Conservation (phyloP, 2,888 invertebrate genomes). For the Galeruca laticollis region DNA sequence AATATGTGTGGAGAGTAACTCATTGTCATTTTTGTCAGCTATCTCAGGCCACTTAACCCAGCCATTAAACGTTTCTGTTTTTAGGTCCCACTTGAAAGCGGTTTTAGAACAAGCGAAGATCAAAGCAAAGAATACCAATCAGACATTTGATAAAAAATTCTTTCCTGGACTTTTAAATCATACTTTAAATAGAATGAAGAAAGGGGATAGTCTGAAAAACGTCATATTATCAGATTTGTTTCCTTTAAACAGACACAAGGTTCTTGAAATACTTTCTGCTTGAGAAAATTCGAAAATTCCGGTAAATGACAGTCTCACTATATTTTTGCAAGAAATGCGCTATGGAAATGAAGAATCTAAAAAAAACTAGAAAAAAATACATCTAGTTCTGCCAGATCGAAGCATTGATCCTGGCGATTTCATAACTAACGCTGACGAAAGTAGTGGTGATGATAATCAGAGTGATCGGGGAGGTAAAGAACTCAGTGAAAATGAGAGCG, state of each 20-base stretch:
- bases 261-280: too few species aligned
- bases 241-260: too few species aligned
- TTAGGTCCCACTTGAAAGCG: slow-evolving; percentile 15
- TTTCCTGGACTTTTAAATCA: slow-evolving; percentile 16
- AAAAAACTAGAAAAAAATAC: not conserved
- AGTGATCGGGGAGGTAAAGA: too few species aligned
- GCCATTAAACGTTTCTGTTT: slow-evolving; percentile 15
- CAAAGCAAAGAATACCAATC: slow-evolving; percentile 16
- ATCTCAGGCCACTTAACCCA: not conserved
- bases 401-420: too few species aligned
- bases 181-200: slow-evolving; percentile 14
- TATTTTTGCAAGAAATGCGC: too few species aligned
- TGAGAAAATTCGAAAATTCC: slow-evolving; percentile 10
- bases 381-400: slow-evolving; percentile 4
- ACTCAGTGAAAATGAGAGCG: too few species aligned
- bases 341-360: too few species aligned
- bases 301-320: too few species aligned
- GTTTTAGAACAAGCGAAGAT: not conserved
- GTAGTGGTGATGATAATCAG: too few species aligned
- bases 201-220: slow-evolving; percentile 11
- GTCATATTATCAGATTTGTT: too few species aligned
- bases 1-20: slow-evolving; percentile 7
- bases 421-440: too few species aligned
- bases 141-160: slow-evolving; percentile 8
- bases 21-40: too few species aligned